Conservation (phyloP, 2,888 invertebrate genomes). For the Branchellion lobata region DNA sequence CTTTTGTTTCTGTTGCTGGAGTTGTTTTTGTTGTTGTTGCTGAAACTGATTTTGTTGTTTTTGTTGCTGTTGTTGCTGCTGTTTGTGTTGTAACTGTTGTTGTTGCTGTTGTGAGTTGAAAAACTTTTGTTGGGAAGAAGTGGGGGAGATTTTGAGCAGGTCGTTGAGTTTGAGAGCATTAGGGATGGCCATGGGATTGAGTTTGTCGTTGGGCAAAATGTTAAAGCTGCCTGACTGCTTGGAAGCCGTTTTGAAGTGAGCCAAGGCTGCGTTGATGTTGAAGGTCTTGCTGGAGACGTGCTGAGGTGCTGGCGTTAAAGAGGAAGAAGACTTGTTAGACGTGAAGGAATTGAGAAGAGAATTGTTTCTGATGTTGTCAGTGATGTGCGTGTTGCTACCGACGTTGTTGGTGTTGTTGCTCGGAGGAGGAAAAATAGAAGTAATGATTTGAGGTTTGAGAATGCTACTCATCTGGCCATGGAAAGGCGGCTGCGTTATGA, state of each 20-base stretch:
- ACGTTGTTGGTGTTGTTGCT: neutral
- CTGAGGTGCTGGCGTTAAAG: neutral
- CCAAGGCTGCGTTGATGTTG: neutral
- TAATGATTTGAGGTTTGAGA: slow-evolving; percentile 9
- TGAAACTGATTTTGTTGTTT: slow-evolving; percentile 15
- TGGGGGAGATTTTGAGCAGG: neutral
- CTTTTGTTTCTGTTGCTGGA: neutral
- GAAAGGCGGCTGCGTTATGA: too few relatives aligned
- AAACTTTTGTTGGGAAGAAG: neutral
- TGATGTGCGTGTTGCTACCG: neutral
- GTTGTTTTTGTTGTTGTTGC: slow-evolving; percentile 5
- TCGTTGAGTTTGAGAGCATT: neutral
- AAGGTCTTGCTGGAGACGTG: neutral
- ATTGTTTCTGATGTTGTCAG: neutral
- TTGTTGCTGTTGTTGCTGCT: neutral
- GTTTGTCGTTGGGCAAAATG: neutral
- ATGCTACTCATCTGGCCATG: neutral
- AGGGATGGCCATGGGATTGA: neutral
- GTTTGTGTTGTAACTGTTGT: neutral
- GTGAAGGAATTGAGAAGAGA: neutral
- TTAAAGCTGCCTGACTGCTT: neutral
- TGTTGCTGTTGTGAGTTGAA: slow-evolving; percentile 23
- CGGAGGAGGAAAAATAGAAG: neutral
- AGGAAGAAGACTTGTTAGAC: neutral
- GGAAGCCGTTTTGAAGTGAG: neutral